Conservation (phyloP, 1,140 invertebrate genomes). For the Chironomus striatipennis region DNA sequence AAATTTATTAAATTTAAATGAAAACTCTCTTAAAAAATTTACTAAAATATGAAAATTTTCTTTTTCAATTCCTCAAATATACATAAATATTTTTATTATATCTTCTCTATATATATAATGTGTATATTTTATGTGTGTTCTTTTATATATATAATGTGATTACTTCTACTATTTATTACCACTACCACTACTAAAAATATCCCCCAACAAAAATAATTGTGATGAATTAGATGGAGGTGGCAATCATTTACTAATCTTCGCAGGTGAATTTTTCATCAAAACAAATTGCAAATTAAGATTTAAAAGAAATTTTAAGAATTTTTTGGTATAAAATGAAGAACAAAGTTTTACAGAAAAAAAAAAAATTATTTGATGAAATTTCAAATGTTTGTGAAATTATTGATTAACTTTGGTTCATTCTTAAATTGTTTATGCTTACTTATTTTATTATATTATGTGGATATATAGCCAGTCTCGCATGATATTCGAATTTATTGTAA, state of each 20-base stretch:
- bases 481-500: too few relatives aligned
- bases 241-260: constrained; percentile 17
- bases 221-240: constrained; percentile 19
- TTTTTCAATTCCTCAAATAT: neutral
- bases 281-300: neutral
- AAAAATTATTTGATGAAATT: constrained; percentile 14
- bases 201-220: constrained; percentile 10
- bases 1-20: constrained; percentile 11
- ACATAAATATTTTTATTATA: neutral
- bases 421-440: too few relatives aligned
- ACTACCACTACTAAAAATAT: constrained; percentile 2
- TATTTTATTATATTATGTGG: too few relatives aligned
- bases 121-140: constrained; percentile 16
- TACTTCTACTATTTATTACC: constrained; percentile 7
- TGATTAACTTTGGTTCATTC: too few relatives aligned
- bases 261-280: constrained; percentile 20
- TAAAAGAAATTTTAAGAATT: constrained; percentile 4
- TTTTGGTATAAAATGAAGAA: neutral
- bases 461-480: too few relatives aligned
- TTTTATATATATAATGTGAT: constrained; percentile 15
- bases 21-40: neutral
- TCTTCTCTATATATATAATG: neutral
- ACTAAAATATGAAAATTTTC: neutral
- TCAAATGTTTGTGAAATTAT: neutral
- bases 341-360: constrained; percentile 19